A percentile compares a stretch with the other conserved stretches of the same genome.
phyloP scores from a whole-genome alignment of 1,140 invertebrate genomes.

The Caenorhabditis inopinata region DNA sequence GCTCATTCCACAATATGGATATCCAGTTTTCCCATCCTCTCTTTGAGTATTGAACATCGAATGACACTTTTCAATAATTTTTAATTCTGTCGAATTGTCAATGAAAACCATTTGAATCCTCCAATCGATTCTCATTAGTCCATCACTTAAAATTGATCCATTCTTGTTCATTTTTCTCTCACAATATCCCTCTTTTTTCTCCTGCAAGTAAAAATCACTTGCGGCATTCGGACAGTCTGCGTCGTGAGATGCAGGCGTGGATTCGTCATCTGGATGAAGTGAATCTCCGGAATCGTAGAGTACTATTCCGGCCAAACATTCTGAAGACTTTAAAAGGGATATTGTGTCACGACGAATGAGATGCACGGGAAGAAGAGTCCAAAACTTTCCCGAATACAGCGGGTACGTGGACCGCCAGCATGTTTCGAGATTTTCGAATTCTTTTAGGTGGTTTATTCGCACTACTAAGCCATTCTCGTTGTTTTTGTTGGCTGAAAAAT shows the following conservation, averaged over 20 bases:
- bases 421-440: background rate
- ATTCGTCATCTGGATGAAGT: background rate
- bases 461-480: background rate
- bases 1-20: conserved; percentile 29
- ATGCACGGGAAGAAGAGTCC: background rate
- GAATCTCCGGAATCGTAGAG: background rate
- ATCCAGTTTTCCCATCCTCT: background rate
- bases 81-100: background rate
- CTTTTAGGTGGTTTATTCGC: background rate
- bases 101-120: conserved; percentile 9
- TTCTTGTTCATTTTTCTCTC: background rate
- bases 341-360: background rate
- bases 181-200: background rate
- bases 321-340: background rate
- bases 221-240: background rate
- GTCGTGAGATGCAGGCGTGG: background rate
- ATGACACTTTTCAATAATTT: background rate
- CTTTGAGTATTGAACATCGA: conserved; percentile 33
- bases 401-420: background rate
- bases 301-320: background rate
- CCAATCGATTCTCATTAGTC: background rate
- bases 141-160: background rate
- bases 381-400: background rate
- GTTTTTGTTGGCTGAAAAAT: background rate
- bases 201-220: background rate